Evolutionary conservation across 2,888 invertebrate species (phyloP).

Genomic region (Melinaea menophilus): DNA sequence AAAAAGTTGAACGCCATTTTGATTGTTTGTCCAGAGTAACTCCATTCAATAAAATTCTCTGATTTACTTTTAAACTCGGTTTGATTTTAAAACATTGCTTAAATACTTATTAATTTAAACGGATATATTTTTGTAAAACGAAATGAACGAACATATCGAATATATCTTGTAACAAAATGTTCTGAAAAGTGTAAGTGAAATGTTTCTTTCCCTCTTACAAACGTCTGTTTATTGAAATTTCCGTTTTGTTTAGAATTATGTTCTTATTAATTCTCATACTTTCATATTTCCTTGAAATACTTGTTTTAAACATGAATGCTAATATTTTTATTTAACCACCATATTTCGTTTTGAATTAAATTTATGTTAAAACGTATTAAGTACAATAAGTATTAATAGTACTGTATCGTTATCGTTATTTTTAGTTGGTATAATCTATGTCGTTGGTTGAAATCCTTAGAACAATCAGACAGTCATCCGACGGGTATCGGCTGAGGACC

Average conservation of each 20-base stretch:
- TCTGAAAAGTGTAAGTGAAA: too few species aligned
- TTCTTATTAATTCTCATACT: conserved; percentile 16
- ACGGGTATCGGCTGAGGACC: conserved; percentile 56
- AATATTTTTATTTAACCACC: not conserved
- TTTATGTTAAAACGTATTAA: not conserved
- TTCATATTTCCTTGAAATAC: conserved; percentile 15
- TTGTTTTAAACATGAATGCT: not conserved
- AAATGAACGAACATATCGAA: conserved; percentile 14
- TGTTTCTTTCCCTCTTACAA: conserved; percentile 27
- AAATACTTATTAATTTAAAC: conserved; percentile 30
- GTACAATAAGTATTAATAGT: not conserved
- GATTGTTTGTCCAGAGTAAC: conserved; percentile 48
- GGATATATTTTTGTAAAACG: conserved; percentile 19
- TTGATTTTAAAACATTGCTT: conserved; percentile 37
- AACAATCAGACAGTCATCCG: conserved; percentile 62
- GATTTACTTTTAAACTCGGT: conserved; percentile 48
- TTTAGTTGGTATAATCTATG: conserved; percentile 35
- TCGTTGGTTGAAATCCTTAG: conserved; percentile 42
- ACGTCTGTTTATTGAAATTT: conserved; percentile 31
- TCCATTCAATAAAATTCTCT: conserved; percentile 46
- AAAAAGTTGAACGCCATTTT: conserved; percentile 63
- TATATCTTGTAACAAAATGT: conserved; percentile 20
- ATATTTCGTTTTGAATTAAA: not conserved
- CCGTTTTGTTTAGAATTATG: conserved; percentile 26
- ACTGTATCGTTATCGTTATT: conserved; percentile 1